phyloP scores from a whole-genome alignment of 2,797 vertebrate genomes.

The Protosalanx chinensis region DNA sequence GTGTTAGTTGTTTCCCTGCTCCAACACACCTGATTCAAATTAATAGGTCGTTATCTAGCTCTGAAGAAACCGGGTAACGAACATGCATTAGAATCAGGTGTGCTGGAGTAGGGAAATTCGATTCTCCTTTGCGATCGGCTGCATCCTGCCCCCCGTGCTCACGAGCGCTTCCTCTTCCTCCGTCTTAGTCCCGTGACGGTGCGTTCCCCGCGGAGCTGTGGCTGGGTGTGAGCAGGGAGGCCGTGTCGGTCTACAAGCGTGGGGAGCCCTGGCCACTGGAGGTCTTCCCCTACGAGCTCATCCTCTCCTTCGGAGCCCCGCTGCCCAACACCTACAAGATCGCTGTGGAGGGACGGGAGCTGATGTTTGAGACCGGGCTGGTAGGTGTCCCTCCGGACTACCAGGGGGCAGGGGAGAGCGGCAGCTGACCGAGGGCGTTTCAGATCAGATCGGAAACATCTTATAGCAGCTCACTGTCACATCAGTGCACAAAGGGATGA shows the following conservation, averaged over 20 bases:
- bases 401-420: too few relatives aligned
- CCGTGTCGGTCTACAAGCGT: constrained; percentile 92
- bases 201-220: constrained; percentile 89
- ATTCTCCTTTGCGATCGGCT: neutral
- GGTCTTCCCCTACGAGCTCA: constrained; percentile 91
- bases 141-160: neutral
- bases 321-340: constrained; percentile 91
- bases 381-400: constrained; percentile 60
- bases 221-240: constrained; percentile 89
- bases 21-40: too few relatives aligned
- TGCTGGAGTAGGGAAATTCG: too few relatives aligned
- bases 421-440: too few relatives aligned
- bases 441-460: too few relatives aligned
- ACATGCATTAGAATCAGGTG: too few relatives aligned
- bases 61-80: too few relatives aligned
- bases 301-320: constrained; percentile 93
- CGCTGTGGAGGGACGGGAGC: constrained; percentile 87
- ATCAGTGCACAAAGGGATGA: too few relatives aligned
- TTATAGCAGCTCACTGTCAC: too few relatives aligned
- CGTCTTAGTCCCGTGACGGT: constrained; percentile 81
- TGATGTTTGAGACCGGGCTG: constrained; percentile 90
- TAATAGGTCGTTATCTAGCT: too few relatives aligned
- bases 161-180: neutral
- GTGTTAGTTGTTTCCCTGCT: too few relatives aligned
- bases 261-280: constrained; percentile 89